Conservation (phyloP, 2,113 vertebrate genomes). For the Synchiropus splendidus region DNA sequence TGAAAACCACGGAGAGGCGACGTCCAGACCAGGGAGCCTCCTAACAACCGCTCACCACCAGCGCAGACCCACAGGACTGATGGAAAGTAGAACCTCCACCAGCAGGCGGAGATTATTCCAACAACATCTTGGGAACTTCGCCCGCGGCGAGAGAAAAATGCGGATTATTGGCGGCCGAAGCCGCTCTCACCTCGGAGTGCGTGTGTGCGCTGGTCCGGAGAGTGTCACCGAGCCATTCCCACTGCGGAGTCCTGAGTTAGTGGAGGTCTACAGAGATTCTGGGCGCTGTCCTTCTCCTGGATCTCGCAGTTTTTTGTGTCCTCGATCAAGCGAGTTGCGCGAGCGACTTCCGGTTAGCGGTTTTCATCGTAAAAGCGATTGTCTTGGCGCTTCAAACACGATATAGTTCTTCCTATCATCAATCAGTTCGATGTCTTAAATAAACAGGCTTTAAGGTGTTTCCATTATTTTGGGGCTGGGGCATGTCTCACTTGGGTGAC, state of each 20-base stretch:
- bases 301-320: slow-evolving; percentile 60
- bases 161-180: slow-evolving; percentile 29
- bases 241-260: neutral
- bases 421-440: no score
- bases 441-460: no score
- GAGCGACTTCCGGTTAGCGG: slow-evolving; percentile 2
- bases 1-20: slow-evolving; percentile 25
- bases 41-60: neutral
- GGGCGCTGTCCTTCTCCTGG: slow-evolving; percentile 64
- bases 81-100: neutral
- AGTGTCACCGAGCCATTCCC: slow-evolving; percentile 27
- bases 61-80: neutral
- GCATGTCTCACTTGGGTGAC: no score
- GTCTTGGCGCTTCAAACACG: no score
- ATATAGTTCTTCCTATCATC: no score
- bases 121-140: slow-evolving; percentile 39
- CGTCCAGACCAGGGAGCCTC: no score
- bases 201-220: slow-evolving; percentile 14
- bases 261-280: slow-evolving; percentile 43
- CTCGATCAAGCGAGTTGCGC: slow-evolving; percentile 13
- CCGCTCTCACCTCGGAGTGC: slow-evolving; percentile 38
- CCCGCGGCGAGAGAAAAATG: slow-evolving; percentile 22
- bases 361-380: slow-evolving; percentile 26
- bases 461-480: no score
- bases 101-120: slow-evolving; percentile 12